phyloP scores from a whole-genome alignment of 2,888 invertebrate species.

The Luperina nickerlii region DNA sequence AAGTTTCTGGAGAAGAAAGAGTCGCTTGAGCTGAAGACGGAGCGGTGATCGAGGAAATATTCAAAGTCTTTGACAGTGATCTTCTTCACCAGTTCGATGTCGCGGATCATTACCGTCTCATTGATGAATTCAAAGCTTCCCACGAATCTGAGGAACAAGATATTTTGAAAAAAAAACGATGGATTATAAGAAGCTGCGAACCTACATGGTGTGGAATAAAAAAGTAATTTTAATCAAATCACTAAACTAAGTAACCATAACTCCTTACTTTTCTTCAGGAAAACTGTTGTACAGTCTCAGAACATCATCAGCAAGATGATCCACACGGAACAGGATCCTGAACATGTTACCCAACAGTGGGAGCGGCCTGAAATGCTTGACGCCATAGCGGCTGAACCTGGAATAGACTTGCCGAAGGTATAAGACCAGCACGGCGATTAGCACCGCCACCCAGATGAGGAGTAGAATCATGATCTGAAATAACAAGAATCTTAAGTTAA shows the following conservation, averaged over 20 bases:
- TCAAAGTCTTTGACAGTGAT: slow-evolving; percentile 90
- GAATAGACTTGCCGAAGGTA: slow-evolving; percentile 72
- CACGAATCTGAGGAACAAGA: slow-evolving; percentile 76
- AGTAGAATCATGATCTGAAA: too few relatives aligned
- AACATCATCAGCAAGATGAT: slow-evolving; percentile 67
- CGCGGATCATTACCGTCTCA: slow-evolving; percentile 82
- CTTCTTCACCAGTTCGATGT: slow-evolving; percentile 87
- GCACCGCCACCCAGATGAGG: too few relatives aligned
- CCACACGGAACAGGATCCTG: slow-evolving; percentile 59
- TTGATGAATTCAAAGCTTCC: slow-evolving; percentile 85
- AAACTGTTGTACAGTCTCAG: slow-evolving; percentile 69
- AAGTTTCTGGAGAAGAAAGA: slow-evolving; percentile 88
- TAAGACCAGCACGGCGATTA: slow-evolving; percentile 66
- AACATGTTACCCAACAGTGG: slow-evolving; percentile 78
- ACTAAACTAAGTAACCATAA: neutral
- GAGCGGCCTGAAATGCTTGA: slow-evolving; percentile 71
- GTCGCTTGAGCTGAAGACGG: slow-evolving; percentile 79
- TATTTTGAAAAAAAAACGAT: neutral
- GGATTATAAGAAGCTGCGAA: neutral
- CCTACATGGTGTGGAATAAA: neutral
- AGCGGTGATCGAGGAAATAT: slow-evolving; percentile 87
- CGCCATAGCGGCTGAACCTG: slow-evolving; percentile 70
- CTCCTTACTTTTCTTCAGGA: slow-evolving; percentile 76
- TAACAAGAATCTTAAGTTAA: too few relatives aligned
- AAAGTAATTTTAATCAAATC: neutral